These are phyloP conservation scores for Etheostoma perlongum DNA, from an alignment of 2,797 vertebrate species.

Conservation along the genomic window DNA sequence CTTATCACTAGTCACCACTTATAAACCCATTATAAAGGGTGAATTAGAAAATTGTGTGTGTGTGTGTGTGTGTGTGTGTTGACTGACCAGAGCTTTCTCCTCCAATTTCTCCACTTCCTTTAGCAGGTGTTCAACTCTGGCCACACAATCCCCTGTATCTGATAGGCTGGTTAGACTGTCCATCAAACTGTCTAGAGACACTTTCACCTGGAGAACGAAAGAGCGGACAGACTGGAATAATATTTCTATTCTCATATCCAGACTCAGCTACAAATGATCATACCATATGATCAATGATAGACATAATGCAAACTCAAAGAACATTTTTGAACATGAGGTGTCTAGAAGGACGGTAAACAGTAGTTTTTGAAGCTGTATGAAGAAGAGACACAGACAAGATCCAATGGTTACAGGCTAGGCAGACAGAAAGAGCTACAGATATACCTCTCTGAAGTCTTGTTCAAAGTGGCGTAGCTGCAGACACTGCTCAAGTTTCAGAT, in stretches of 20 bases:
- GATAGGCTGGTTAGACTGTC: constrained; percentile 84
- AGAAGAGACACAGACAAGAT: background rate
- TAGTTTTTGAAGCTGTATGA: background rate
- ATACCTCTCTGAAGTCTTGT: constrained; percentile 92
- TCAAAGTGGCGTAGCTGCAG: constrained; percentile 95
- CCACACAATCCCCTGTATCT: constrained; percentile 88
- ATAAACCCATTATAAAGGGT: too few species aligned
- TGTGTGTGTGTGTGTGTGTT: background rate
- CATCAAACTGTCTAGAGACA: constrained; percentile 87
- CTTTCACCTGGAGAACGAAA: constrained; percentile 86
- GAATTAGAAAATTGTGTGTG: background rate
- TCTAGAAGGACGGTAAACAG: background rate
- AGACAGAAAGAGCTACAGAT: constrained; percentile 33
- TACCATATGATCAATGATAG: background rate
- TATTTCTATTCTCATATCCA: background rate
- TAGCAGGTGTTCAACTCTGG: constrained; percentile 88
- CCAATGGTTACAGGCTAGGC: constrained; percentile 23
- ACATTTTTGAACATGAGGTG: background rate
- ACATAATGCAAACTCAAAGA: background rate
- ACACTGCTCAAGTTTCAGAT: constrained; percentile 93
- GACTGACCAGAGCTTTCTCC: constrained; percentile 89
- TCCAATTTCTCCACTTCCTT: constrained; percentile 89
- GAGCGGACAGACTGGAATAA: background rate
- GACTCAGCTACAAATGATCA: background rate
- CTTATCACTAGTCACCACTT: too few species aligned